A percentile compares a stretch with the other conserved stretches of the same genome.
Conservation (phyloP, 2,888 invertebrate species). For the Apoda limacodes region DNA sequence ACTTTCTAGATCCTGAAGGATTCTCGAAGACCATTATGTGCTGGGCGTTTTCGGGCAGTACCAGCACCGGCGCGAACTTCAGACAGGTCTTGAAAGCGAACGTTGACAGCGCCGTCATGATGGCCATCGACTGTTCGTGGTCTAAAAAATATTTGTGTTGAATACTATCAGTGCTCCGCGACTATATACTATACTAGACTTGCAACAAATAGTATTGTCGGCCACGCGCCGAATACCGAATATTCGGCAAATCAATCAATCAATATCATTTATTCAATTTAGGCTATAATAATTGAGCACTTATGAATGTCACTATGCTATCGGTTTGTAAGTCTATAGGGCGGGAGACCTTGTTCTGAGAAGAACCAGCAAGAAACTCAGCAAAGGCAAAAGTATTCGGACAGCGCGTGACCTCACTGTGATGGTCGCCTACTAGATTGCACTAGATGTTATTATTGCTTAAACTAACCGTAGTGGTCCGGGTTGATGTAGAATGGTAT, state of each 20-base stretch:
- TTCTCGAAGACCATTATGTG: conserved; percentile 46
- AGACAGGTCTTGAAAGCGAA: conserved; percentile 46
- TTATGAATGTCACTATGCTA: no score
- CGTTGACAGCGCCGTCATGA: conserved; percentile 32
- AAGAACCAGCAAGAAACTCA: no score
- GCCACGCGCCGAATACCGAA: no score
- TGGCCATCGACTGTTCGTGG: conserved; percentile 33
- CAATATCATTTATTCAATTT: no score
- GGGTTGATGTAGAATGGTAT: conserved; percentile 45
- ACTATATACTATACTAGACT: no score
- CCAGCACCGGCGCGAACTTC: conserved; percentile 43
- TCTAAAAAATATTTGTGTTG: no score
- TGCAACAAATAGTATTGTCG: no score
- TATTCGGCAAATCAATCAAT: no score
- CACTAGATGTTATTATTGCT: not conserved
- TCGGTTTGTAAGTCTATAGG: no score
- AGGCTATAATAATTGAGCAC: no score
- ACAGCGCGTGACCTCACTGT: not conserved
- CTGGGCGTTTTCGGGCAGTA: conserved; percentile 21
- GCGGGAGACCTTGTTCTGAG: no score
- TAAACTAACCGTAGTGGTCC: conserved; percentile 45
- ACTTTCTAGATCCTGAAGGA: conserved; percentile 33
- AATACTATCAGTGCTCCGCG: no score
- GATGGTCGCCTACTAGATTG: not conserved
- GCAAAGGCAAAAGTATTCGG: not conserved